Base-by-base conservation (phyloP, 2,797 vertebrate species). In the Parauchenoglanis ngamensis region DNA sequence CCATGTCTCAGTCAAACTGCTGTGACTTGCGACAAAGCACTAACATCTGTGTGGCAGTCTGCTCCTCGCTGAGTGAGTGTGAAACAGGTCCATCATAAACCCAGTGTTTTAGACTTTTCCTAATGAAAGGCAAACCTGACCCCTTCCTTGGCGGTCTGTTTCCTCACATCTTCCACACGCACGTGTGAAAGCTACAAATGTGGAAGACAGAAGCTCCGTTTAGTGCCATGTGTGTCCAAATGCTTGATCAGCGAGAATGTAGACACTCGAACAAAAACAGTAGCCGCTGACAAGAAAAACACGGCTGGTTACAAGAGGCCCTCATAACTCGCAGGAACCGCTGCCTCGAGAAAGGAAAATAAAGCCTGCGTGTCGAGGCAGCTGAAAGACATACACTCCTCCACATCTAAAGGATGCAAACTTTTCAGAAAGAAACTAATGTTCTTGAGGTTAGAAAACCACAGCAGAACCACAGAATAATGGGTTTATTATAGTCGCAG, bases 271-370 rank as follows among this genome's bases (percentile, higher is more conserved):
- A 94, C 90, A 90, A 94, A 95, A 95, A 93, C 93, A 95, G 94
- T 88, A 94, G 94, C 90, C 23, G 59, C 77, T 92, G 93, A 94
- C 93, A 94, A 94, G 94, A 91, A 94, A 93, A 96, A 94, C 93
- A 94, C 28, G 67, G 89, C 82, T 72, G 88, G 67, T 54, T 63
- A 57, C 76, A 35, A 90, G 91, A 91, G 92, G 92, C 89, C 92
- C 90, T 76, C 7, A 82, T 81, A 90, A 87, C 89, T 89, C 90
- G 56, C 87, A 92, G 91, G 90, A 92, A 85, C 91, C 75, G 89
- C 63, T 82, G 89, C 78, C 88, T 90, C 84, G 89, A 91, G 92
- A 89, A 93, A 91, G 78, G 92, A 94, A 95, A 94, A 95, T 92
- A 93, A 94, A 93, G 92, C 77, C 88, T 86, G 89, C 88, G 87